phyloP scores from a whole-genome alignment of 2,113 vertebrate species.

The Dasyornis broadbenti region DNA sequence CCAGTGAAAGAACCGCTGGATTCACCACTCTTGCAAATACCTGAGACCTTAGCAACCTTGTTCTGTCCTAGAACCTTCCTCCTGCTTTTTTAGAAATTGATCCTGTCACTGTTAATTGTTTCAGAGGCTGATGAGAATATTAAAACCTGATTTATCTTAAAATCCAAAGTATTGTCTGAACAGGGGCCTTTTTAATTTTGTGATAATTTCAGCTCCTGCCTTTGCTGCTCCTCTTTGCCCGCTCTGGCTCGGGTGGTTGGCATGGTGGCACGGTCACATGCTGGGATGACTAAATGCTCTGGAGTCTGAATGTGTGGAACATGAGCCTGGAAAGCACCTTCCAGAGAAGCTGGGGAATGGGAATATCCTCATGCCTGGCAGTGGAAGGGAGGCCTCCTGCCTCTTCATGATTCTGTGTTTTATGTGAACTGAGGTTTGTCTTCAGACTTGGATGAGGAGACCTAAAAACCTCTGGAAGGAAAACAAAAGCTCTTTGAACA shows the following conservation, averaged over 20 bases:
- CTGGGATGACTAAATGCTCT: constrained; percentile 38
- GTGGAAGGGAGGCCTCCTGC: neutral
- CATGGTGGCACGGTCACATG: neutral
- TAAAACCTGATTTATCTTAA: neutral
- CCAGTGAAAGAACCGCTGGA: neutral
- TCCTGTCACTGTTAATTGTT: neutral
- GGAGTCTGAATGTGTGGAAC: neutral
- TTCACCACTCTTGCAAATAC: neutral
- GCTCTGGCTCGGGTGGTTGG: neutral
- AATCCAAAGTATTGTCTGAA: neutral
- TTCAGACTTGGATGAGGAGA: neutral
- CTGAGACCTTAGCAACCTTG: neutral
- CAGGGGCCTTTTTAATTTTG: neutral
- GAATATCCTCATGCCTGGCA: neutral
- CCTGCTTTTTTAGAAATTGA: neutral
- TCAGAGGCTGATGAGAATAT: neutral
- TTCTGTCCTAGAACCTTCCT: neutral
- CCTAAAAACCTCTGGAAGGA: neutral
- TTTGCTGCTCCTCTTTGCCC: neutral
- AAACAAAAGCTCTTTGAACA: neutral
- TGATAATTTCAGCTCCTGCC: neutral
- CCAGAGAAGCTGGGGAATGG: constrained; percentile 3
- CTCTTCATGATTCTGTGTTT: neutral
- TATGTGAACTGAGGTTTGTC: neutral
- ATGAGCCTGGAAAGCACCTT: neutral